Conservation (phyloP, 1,140 invertebrate species). For the Heliothis subflexa region DNA sequence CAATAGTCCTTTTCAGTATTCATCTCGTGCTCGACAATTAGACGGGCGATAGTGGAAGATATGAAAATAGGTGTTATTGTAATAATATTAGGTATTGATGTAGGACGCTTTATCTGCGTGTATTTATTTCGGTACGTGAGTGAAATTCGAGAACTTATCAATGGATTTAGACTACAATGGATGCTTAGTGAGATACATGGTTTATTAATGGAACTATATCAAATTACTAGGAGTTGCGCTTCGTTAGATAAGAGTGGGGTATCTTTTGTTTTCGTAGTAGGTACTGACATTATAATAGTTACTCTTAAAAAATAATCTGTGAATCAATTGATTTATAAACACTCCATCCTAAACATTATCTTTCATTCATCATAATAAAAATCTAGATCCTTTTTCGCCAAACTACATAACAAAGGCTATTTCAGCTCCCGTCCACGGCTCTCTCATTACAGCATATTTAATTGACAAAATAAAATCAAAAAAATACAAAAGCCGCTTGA, state of each 20-base stretch:
- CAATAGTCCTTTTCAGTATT: conserved; percentile 47
- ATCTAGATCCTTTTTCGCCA: not conserved
- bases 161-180: not conserved
- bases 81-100: conserved; percentile 14
- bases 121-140: conserved; percentile 24
- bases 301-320: no score
- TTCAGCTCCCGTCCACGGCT: not conserved
- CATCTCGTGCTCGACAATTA: conserved; percentile 54
- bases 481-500: conserved; percentile 2
- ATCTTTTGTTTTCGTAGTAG: no score
- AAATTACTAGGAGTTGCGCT: not conserved
- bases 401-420: conserved; percentile 16
- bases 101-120: conserved; percentile 1
- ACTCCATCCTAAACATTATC: no score
- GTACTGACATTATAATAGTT: no score
- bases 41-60: conserved; percentile 49
- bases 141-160: conserved; percentile 26
- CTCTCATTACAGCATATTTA: conserved; percentile 27
- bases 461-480: conserved; percentile 33
- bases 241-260: no score
- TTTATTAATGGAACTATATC: not conserved
- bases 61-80: conserved; percentile 46
- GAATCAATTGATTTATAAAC: no score
- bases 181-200: not conserved
- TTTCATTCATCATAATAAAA: not conserved